Percentiles rank a stretch among this genome's conserved stretches.
phyloP scores from a whole-genome alignment of 2,113 vertebrate genomes.

The Cyanistes caeruleus region DNA sequence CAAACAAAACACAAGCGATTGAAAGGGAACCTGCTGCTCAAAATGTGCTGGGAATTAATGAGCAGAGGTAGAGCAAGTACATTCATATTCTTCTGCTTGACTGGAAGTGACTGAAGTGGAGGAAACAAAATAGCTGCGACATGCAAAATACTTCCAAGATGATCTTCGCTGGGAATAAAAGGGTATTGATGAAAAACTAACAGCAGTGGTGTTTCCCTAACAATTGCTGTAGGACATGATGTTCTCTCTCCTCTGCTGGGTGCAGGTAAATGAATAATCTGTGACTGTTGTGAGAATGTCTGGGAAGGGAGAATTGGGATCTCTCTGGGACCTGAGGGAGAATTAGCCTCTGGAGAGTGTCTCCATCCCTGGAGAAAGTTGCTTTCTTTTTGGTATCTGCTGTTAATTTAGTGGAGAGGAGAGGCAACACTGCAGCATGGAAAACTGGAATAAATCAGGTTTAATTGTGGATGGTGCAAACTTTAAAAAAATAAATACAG shows the following conservation, averaged over 20 bases:
- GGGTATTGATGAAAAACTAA: constrained; percentile 34
- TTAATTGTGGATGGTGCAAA: not conserved
- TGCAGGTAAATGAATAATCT: constrained; percentile 16
- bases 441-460: not conserved
- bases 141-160: constrained; percentile 35
- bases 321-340: not conserved
- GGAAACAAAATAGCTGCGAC: constrained; percentile 7
- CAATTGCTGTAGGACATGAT: constrained; percentile 9
- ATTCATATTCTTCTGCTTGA: not conserved
- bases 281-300: not conserved
- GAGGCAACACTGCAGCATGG: not conserved
- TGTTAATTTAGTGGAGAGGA: not conserved
- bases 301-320: not conserved
- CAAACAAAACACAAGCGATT: not conserved
- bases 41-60: constrained; percentile 8
- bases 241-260: constrained; percentile 13
- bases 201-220: constrained; percentile 20
- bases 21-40: not conserved
- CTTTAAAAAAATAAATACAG: not conserved
- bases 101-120: constrained; percentile 21
- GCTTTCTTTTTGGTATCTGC: not conserved
- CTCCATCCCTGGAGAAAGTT: not conserved
- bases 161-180: not conserved
- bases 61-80: not conserved
- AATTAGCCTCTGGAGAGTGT: not conserved